A percentile compares a stretch with the other conserved stretches of the same genome.
These are phyloP conservation scores for Ceyx margarethae DNA, from an alignment of 2,113 vertebrate genomes.

Conservation along the genomic window DNA sequence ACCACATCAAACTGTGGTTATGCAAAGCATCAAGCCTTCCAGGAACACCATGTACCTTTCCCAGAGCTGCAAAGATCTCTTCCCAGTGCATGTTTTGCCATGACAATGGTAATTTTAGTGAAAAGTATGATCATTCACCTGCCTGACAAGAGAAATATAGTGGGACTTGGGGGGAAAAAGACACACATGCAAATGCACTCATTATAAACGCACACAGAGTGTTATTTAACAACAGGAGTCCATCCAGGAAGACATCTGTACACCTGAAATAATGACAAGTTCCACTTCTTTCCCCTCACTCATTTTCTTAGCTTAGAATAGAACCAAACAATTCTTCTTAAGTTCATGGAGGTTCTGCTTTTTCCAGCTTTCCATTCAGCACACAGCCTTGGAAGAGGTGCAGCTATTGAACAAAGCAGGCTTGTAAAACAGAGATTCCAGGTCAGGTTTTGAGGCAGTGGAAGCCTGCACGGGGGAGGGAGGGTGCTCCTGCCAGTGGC, in stretches of 20 bases:
- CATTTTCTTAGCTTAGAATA: background rate
- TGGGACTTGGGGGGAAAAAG: background rate
- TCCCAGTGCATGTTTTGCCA: background rate
- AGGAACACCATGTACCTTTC: background rate
- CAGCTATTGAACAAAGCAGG: background rate
- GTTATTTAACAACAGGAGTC: background rate
- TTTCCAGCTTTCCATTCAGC: background rate
- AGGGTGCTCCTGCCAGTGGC: rapidly evolving
- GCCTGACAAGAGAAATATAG: background rate
- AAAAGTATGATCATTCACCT: background rate
- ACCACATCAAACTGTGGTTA: background rate
- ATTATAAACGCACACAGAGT: background rate
- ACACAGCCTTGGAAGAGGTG: background rate
- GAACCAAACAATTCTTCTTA: background rate
- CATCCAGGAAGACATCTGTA: background rate
- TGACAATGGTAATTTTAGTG: background rate
- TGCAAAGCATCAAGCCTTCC: background rate
- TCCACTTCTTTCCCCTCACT: rapidly evolving
- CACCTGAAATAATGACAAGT: background rate
- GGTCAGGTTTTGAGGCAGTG: background rate
- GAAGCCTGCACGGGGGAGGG: background rate
- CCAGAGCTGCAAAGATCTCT: background rate
- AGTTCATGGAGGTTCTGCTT: background rate
- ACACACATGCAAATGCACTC: background rate
- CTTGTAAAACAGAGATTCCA: background rate